Conservation (phyloP, 2,113 vertebrate genomes). For the Abramis brama region DNA sequence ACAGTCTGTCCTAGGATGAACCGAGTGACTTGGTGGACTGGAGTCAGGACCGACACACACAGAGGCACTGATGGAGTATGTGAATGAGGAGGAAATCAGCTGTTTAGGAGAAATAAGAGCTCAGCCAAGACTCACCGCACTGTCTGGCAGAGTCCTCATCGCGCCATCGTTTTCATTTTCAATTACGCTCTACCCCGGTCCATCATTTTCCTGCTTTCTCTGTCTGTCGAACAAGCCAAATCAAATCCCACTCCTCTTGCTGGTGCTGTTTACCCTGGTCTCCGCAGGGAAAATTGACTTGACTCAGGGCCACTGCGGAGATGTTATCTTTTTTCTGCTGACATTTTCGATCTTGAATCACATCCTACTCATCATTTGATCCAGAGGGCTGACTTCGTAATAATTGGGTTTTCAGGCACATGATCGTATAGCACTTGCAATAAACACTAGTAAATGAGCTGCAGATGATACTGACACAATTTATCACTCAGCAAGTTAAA, state of each 20-base stretch:
- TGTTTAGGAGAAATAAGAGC: slow-evolving; percentile 53
- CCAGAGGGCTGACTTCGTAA: not conserved
- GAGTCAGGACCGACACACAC: slow-evolving; percentile 50
- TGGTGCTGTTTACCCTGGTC: slow-evolving; percentile 25
- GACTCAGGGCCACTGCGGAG: not conserved
- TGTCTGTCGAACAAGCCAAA: slow-evolving; percentile 8
- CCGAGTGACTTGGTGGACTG: slow-evolving; percentile 11
- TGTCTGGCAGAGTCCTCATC: slow-evolving; percentile 45
- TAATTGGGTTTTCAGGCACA: not conserved
- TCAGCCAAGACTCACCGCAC: slow-evolving; percentile 52
- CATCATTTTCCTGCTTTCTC: slow-evolving; percentile 31
- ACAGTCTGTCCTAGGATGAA: slow-evolving; percentile 56
- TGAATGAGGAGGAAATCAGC: slow-evolving; percentile 51
- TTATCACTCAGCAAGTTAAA: not conserved
- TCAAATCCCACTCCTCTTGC: slow-evolving; percentile 20
- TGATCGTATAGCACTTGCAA: not conserved
- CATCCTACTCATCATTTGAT: slow-evolving; percentile 20
- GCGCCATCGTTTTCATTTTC: slow-evolving; percentile 32
- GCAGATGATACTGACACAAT: not conserved
- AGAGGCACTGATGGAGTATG: slow-evolving; percentile 47
- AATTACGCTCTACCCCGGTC: slow-evolving; percentile 14
- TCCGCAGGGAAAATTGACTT: slow-evolving; percentile 22
- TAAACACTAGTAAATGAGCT: not conserved
- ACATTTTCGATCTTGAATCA: slow-evolving; percentile 16
- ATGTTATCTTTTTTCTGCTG: slow-evolving; percentile 30